A percentile compares a stretch with the other conserved stretches of the same genome.
These are phyloP conservation scores for Eidolon dupreanum DNA, from an alignment of 2,797 vertebrate genomes.

Conservation along the genomic window DNA sequence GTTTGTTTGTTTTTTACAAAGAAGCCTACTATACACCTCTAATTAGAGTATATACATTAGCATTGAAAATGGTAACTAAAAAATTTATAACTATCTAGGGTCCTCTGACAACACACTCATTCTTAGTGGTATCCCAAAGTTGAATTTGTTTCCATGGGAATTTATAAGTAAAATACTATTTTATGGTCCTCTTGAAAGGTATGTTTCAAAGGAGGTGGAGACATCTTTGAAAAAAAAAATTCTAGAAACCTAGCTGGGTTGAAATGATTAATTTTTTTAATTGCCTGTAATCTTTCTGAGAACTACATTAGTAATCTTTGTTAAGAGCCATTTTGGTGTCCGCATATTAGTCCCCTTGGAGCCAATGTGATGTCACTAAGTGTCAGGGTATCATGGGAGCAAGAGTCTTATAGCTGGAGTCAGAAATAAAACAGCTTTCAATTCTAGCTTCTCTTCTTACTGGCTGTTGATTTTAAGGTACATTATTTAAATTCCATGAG, in stretches of 20 bases:
- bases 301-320: not conserved
- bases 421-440: not conserved
- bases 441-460: not conserved
- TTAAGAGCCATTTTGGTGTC: not conserved
- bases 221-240: not conserved
- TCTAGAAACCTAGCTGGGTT: conserved; percentile 1
- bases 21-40: conserved; percentile 7
- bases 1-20: not conserved
- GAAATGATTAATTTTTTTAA: not conserved
- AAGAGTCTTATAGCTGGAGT: not conserved
- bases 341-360: not conserved
- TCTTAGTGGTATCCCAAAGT: conserved; percentile 13
- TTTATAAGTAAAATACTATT: not conserved
- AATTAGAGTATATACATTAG: conserved; percentile 32
- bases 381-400: not conserved
- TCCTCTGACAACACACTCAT: conserved; percentile 24
- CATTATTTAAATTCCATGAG: conserved; percentile 37
- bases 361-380: not conserved
- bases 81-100: not conserved
- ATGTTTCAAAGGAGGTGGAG: not conserved
- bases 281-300: not conserved
- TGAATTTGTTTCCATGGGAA: conserved; percentile 21
- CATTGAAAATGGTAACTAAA: conserved; percentile 12
- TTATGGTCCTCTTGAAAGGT: not conserved
- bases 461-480: not conserved